phyloP scores from a whole-genome alignment of 2,113 vertebrate genomes.

The Platichthys stellatus region DNA sequence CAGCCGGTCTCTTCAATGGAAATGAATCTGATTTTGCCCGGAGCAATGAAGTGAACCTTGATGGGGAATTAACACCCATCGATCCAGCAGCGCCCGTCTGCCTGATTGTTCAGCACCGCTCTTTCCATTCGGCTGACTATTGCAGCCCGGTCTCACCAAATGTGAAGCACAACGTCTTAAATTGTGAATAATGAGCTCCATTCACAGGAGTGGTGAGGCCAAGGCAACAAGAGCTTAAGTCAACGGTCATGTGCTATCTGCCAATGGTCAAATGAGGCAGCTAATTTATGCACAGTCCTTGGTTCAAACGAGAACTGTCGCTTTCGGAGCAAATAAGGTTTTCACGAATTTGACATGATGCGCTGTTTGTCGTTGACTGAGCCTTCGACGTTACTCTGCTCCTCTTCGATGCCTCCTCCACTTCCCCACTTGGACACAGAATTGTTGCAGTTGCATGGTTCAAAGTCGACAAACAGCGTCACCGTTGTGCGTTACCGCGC shows the following conservation, averaged over 20 bases:
- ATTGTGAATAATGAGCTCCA: neutral
- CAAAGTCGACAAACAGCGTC: too few species aligned
- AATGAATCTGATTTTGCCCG: constrained; percentile 38
- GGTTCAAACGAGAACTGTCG: neutral
- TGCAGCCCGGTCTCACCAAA: constrained; percentile 13
- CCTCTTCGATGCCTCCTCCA: too few species aligned
- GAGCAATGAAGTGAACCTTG: constrained; percentile 32
- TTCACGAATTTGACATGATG: too few species aligned
- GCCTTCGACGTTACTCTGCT: too few species aligned
- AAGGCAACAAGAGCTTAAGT: neutral
- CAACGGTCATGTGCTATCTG: neutral
- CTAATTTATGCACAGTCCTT: neutral
- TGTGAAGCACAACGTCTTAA: neutral
- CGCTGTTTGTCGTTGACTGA: too few species aligned
- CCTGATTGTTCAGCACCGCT: constrained; percentile 5
- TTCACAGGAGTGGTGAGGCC: neutral
- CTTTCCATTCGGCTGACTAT: constrained; percentile 39
- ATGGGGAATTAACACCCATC: constrained; percentile 31
- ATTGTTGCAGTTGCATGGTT: too few species aligned
- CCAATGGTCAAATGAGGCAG: neutral
- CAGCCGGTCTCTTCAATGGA: constrained; percentile 39
- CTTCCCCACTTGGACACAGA: too few species aligned
- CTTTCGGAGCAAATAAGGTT: too few species aligned
- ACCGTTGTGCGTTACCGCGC: too few species aligned
- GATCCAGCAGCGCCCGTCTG: constrained; percentile 18